These are phyloP conservation scores for Halictus quadricinctus DNA, from an alignment of 2,888 invertebrate genomes.

Conservation along the genomic window DNA sequence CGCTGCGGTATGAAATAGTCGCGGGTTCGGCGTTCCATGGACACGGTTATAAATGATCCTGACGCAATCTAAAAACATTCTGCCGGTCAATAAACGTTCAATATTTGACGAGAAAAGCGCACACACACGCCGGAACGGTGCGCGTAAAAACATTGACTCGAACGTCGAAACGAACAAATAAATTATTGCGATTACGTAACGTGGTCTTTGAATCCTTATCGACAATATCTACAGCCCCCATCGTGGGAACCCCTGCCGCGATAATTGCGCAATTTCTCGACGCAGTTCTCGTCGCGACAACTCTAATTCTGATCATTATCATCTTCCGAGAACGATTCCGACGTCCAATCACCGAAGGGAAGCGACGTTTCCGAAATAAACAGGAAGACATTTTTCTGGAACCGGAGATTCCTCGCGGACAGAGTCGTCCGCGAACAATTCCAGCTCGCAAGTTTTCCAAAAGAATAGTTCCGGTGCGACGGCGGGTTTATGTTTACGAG, in stretches of 20 bases:
- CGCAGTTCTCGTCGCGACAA: slow-evolving; percentile 42
- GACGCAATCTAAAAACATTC: slow-evolving; percentile 50
- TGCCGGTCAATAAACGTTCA: slow-evolving; percentile 30
- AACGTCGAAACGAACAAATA: slow-evolving; percentile 26
- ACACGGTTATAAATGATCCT: slow-evolving; percentile 59
- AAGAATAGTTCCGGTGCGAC: not conserved
- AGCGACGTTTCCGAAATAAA: not conserved
- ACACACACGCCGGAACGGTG: not conserved
- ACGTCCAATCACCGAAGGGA: slow-evolving; percentile 47
- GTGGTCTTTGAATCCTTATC: not conserved
- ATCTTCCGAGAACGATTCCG: slow-evolving; percentile 35
- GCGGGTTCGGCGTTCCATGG: slow-evolving; percentile 52
- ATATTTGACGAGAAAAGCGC: slow-evolving; percentile 5
- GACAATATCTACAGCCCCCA: not conserved
- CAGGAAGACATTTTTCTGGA: not conserved
- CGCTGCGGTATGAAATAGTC: slow-evolving; percentile 60
- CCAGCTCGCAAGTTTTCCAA: not conserved
- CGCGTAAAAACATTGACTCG: not conserved
- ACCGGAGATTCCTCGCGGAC: not conserved
- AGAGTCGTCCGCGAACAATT: not conserved
- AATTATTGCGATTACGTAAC: slow-evolving; percentile 27
- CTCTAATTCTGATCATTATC: slow-evolving; percentile 50
- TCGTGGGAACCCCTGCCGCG: slow-evolving; percentile 47
- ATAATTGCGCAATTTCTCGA: slow-evolving; percentile 59
- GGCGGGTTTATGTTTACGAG: slow-evolving; percentile 36